phyloP scores from a whole-genome alignment of 2,797 vertebrate genomes.

The Macropodus opercularis region DNA sequence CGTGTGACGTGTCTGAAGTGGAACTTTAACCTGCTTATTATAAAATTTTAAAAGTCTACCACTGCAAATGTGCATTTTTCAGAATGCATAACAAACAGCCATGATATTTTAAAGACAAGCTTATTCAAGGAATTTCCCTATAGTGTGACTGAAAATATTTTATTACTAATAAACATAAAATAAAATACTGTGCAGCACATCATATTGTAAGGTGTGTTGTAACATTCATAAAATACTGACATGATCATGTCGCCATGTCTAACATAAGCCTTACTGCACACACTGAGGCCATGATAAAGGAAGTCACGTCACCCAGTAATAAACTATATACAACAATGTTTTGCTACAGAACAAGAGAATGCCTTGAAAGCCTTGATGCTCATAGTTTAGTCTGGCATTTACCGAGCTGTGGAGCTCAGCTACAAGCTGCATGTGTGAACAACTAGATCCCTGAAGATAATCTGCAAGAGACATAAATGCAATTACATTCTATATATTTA shows the following conservation, averaged over 20 bases:
- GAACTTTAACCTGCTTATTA: too few species aligned
- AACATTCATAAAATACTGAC: conserved; percentile 79
- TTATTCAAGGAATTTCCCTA: conserved; percentile 36
- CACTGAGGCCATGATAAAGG: conserved; percentile 38
- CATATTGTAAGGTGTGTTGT: conserved; percentile 73
- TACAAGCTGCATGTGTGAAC: conserved; percentile 46
- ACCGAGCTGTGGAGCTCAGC: conserved; percentile 30
- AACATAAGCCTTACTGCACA: conserved; percentile 51
- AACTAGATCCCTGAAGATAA: conserved; percentile 51
- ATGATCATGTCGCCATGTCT: conserved; percentile 57
- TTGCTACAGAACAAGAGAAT: conserved; percentile 35
- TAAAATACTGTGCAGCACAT: conserved; percentile 74
- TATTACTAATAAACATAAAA: conserved; percentile 55
- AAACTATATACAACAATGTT: conserved; percentile 44
- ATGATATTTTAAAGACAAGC: conserved; percentile 23
- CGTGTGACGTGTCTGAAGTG: conserved; percentile 38
- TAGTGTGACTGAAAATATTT: conserved; percentile 37
- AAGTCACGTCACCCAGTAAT: conserved; percentile 50
- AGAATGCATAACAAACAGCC: conserved; percentile 49
- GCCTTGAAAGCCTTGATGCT: conserved; percentile 17
- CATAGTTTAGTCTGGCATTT: conserved; percentile 22
- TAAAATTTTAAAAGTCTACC: conserved; percentile 35
- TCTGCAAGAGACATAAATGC: conserved; percentile 28
- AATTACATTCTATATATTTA: conserved; percentile 41
- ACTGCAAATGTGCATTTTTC: conserved; percentile 33